Evolutionary conservation across 53 echinoderm and acorn worm species (phyloP), one percentile per base, ranked within the genome.

Genomic region (Patiria pectinifera): DNA sequence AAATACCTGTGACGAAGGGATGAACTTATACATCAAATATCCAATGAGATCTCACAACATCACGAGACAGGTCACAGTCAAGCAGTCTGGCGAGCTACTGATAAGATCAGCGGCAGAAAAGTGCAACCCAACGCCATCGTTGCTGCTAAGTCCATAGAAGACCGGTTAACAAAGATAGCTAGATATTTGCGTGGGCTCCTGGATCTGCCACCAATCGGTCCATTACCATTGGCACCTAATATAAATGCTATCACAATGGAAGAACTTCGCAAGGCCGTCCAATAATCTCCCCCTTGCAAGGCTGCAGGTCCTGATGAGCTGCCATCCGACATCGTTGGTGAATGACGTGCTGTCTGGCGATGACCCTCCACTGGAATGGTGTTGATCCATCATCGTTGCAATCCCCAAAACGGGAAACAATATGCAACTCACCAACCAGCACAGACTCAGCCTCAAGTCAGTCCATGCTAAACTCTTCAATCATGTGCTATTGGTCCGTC

Each of bases 311-410:
- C 80, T 22, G 85, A 85, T 66, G 92, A 92, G 78, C 92, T 92
- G 60, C 92, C 85, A 92, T 84, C 91, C 46, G 84, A 91, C 91
- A 91, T 91, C 18, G 83, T 91, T 86, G 86, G 86, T 86, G 72
- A 86, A 86, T 45, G n/a, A 5, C 49, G 21, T 86, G n/a, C 91
- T 91, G 69, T 82, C 91, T 82, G 81, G 79, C 47, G 70, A 74
- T 18, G 76, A 83, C 26, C 91, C 91, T 83, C 83, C 91, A 26
- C 84, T 26, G 75, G 61, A 72, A 91, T 91, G 91, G 83, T 71
- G 71, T 10, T 59, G 83, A 13, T 91, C 83, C 58, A 83, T 91
- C 83, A 91, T 91, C 61, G 60, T 91, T 43, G 91, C 83, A 83
- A 49, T 60, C 83, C 91, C 53, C 35, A 71, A 74, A 86, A 86